Base-by-base conservation (phyloP, 2,113 vertebrate species). In the Misgurnus anguillicaudatus region DNA sequence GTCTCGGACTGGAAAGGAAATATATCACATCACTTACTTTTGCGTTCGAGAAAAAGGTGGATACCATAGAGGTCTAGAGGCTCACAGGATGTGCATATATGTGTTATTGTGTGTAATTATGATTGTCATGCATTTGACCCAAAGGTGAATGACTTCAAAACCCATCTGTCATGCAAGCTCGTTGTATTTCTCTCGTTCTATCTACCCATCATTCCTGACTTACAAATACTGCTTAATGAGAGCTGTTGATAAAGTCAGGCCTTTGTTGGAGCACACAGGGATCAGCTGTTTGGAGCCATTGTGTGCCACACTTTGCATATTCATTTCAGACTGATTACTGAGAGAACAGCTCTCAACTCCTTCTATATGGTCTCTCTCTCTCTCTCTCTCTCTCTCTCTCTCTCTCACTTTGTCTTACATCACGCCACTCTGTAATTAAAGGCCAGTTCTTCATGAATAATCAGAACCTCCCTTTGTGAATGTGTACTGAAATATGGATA, bases 241-340 rank as follows among this genome's bases (percentile, higher is more conserved):
- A 62, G 21, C 55, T 51, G 61, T 79, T 47, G 73, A 77, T 80
- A 71, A 79, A 80, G 72, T 64, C 72, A 53, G 82, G 53, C 42
- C 67, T 80, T 80, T 80, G 66, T 73, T 39, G 53, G 75, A 67
- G 73, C 36, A 62, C n/a, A 31, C 55, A 51, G 73, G 86, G 88
- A 88, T 89, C 87, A 89, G 86, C 87, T 91, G 87, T 88, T 88
- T 41, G 77, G 79, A 83, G 77, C 83, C 78, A 87, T 91, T 91
- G 89, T 89, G 85, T 85, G 74, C 79, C 68, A 80, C 42, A 82
- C 81, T 89, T 91, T 90, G 87, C 89, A 91, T 91, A 88, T 91
- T 92, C 90, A 87, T 89, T 86, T 87, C 86, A 86, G 82, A 73
- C 85, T 85, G 87, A 90, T 87, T 83, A 84, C 82, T 47, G 70